Percentiles rank a stretch among this genome's conserved stretches.
phyloP scores from a whole-genome alignment of 2,113 vertebrate genomes.

The Parus major region DNA sequence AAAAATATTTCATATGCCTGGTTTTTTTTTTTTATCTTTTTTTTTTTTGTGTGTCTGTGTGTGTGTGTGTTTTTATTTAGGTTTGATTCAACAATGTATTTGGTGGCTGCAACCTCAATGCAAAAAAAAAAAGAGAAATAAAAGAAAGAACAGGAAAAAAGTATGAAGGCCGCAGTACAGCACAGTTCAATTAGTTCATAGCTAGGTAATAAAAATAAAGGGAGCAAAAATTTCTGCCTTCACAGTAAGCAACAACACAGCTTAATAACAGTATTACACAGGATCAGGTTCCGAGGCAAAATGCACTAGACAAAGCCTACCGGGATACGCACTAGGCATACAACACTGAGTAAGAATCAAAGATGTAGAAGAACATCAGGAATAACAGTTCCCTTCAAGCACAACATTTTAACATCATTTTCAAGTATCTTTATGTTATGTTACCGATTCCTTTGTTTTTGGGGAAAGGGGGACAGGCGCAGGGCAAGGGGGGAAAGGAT shows the following conservation, averaged over 20 bases:
- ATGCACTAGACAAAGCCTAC: conserved; percentile 75
- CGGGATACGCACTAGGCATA: conserved; percentile 69
- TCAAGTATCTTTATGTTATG: conserved; percentile 70
- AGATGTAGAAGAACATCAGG: conserved; percentile 69
- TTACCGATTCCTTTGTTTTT: conserved; percentile 50
- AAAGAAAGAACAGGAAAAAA: conserved; percentile 51
- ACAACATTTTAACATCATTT: conserved; percentile 70
- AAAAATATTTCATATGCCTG: conserved; percentile 69
- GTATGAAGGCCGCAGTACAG: conserved; percentile 67
- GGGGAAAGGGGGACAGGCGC: conserved; percentile 19
- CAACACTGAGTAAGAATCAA: conserved; percentile 73
- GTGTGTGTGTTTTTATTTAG: conserved; percentile 44
- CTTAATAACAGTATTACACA: conserved; percentile 78
- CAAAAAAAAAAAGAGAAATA: conserved; percentile 53
- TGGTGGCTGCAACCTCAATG: conserved; percentile 72
- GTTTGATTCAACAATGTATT: conserved; percentile 67
- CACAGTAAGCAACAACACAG: conserved; percentile 80
- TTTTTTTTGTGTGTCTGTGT: neutral
- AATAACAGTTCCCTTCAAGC: conserved; percentile 67
- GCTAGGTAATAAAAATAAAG: conserved; percentile 67
- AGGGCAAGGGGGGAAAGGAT: conserved; percentile 46
- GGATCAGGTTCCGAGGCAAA: conserved; percentile 73
- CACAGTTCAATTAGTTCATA: conserved; percentile 71
- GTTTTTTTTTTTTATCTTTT: neutral
- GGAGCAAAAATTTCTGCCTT: conserved; percentile 74